Base-by-base conservation (phyloP, 53 echinoderm and acorn worm species). In the Echinometra lucunter region DNA sequence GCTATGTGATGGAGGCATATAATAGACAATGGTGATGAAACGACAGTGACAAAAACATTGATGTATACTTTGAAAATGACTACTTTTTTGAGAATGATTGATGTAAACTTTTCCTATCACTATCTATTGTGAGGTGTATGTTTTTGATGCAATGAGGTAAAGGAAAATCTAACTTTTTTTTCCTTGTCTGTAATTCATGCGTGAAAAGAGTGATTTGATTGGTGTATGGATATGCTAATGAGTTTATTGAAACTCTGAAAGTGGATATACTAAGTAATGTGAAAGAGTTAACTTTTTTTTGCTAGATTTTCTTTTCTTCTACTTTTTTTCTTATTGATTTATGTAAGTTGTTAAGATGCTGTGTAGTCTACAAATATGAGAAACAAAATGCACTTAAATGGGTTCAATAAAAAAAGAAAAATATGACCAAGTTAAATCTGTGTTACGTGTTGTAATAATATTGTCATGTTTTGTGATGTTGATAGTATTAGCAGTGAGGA, bases 351-450 rank as follows among this genome's bases (percentile, higher is more conserved):
- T 92, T 37, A 92, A 69, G 92, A 92, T 92, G 93, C 93, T 57
- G 93, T 92, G 93, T 92, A 75, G 93, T 30, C 93, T 32, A 74
- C 57, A 80, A n/a, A 91, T 55, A 92, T 75, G 55, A 74, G 58
- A 92, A 56, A 92, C 37, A 92, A 75, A 78, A 75, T 78, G 80
- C 93, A 92, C 93, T 92, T 92, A 28, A 40, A 75, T 92, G 93
- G 93, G 93, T 92, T 92, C 93, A 92, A 92, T 75, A 92, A 78
- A 92, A 78, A 92, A 78, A 56, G 70, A 89, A 89, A 89, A 91
- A 91, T 91, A 91, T 91, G 89, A 91, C 66, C 91, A 91, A 91
- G 91, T 44, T 91, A 66, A 69, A 32, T 91, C 47, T n/a, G 91
- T n/a, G 72, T 91, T 23, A 21, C 19, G 40, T 40, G 42, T 78